Evolutionary conservation across 1,140 invertebrate species (phyloP).

Genomic region (Cydia pomonella): DNA sequence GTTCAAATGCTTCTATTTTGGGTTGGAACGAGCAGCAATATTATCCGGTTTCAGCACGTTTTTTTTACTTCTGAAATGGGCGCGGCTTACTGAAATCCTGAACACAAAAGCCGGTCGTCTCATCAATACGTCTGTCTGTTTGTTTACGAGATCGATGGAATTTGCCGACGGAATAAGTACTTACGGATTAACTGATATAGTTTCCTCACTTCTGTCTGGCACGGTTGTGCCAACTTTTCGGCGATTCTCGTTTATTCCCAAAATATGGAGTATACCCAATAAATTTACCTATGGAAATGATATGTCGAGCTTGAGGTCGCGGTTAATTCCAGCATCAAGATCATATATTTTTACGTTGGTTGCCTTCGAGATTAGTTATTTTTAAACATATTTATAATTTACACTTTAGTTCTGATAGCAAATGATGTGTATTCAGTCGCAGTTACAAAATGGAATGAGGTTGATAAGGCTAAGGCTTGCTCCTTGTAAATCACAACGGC

Average conservation of each 20-base stretch:
- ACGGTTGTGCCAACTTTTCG: not conserved
- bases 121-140: not conserved
- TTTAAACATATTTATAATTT: not conserved
- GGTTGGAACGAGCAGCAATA: not conserved
- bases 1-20: slow-evolving; percentile 27
- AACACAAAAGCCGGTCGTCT: slow-evolving; percentile 8
- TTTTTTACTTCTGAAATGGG: not conserved
- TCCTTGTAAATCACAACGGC: too few relatives aligned
- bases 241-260: slow-evolving; percentile 7
- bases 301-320: slow-evolving; percentile 15
- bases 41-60: slow-evolving; percentile 22
- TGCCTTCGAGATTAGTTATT: slow-evolving; percentile 12
- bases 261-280: slow-evolving; percentile 7
- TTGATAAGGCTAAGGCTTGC: too few relatives aligned
- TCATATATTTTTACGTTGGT: slow-evolving; percentile 11
- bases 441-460: too few relatives aligned
- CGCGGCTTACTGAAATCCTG: slow-evolving; percentile 10
- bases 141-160: slow-evolving; percentile 3
- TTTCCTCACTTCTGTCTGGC: not conserved
- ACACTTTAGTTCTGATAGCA: not conserved
- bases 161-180: not conserved
- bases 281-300: slow-evolving; percentile 25
- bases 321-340: not conserved
- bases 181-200: not conserved
- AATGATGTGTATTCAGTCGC: too few relatives aligned